Conservation (phyloP, 2,113 vertebrate genomes). For the Heptranchias perlo region DNA sequence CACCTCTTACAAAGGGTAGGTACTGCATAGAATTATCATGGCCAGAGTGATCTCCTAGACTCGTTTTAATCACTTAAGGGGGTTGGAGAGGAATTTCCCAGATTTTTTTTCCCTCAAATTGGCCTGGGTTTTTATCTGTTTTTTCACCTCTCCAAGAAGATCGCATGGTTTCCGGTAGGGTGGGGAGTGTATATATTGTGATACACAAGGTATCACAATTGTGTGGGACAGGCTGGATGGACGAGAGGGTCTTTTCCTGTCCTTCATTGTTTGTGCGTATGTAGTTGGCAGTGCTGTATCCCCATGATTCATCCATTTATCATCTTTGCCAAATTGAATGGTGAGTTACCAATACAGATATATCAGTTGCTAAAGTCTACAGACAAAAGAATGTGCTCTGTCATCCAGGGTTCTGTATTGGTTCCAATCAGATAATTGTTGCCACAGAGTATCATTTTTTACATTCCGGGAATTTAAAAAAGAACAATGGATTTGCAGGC, state of each 20-base stretch:
- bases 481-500: neutral
- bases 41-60: neutral
- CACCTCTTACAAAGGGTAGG: neutral
- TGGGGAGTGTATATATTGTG: neutral
- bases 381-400: conserved; percentile 16
- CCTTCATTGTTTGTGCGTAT: neutral
- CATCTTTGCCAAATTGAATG: neutral
- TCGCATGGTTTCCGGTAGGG: neutral
- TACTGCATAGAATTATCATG: neutral
- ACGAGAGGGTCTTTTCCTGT: neutral
- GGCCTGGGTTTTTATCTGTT: too few species aligned
- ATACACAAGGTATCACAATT: neutral
- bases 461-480: neutral
- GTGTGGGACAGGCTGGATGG: neutral
- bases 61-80: neutral
- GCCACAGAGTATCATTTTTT: neutral
- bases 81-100: neutral
- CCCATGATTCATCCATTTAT: conserved; percentile 7
- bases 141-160: neutral
- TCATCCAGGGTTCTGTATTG: neutral
- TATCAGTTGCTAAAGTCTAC: neutral
- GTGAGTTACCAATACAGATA: neutral
- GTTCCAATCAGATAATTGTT: neutral
- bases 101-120: neutral
- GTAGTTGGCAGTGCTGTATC: neutral